Evolutionary conservation across 2,888 invertebrate genomes (phyloP), one percentile per base, ranked within the genome.

Genomic region (Steinernema carpocapsae): DNA sequence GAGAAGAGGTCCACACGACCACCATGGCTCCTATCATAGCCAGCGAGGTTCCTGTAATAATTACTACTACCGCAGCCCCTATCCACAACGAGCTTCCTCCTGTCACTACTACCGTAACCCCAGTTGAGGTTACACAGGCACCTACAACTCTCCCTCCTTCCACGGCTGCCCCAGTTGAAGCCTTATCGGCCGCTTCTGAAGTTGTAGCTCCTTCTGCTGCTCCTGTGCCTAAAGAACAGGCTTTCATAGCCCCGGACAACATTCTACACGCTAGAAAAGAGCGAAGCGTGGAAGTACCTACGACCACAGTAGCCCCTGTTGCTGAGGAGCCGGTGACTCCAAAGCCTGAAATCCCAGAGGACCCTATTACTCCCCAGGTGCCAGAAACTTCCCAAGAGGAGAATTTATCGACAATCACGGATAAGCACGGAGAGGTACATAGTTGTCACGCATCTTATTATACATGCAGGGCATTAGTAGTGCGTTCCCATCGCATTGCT

Each of bases 351-450:
- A 52, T n/a, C 19, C 19, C 19, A 22, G 12, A 12, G 12, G 14
- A n/a, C n/a, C 48, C 19, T 48, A 6, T 10, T 17, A 10, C n/a
- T 48, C n/a, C 6, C n/a, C 4, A 48, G n/a, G 48, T n/a, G n/a
- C 17, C 3, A 4, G 48, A 10, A n/a, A n/a, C n/a, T n/a, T n/a
- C 52, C 12, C 32, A 32, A 3, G 64, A 32, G 7, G 32, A 64
- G 29, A 29, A 17, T 32, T 22, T n/a, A n/a, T n/a, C 22, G 22
- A 52, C 52, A 24, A 24, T 52, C 24, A 17, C 29, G 29, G 64
- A 64, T 37, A 64, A 32, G 26, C 64, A 64, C 19, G 64, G 64
- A 29, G 64, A 64, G 64, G 64, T 64, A 6, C n/a, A n/a, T n/a
- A 22, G 56, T 24, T 56, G 2, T 19, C 22, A 24, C 10, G 43